Conservation (phyloP, 2,888 invertebrate genomes). For the Lasioglossum calceatum region DNA sequence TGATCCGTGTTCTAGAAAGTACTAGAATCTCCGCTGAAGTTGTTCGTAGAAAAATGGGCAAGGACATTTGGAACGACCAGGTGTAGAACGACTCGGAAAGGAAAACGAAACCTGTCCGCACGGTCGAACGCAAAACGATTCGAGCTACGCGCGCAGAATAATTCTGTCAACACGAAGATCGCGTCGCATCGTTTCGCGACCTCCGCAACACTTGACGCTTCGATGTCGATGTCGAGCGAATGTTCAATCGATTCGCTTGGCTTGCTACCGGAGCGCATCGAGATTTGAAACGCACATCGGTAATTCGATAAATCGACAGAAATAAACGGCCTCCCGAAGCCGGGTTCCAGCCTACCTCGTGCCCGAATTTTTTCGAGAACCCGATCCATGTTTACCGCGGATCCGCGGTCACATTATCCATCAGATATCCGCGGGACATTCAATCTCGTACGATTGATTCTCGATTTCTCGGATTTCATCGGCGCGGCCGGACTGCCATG, state of each 20-base stretch:
- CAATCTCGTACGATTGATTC: constrained; percentile 58
- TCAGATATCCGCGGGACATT: constrained; percentile 60
- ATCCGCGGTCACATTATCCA: constrained; percentile 43
- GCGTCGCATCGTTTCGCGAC: not conserved
- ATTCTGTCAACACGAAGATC: not conserved
- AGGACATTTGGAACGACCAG: not conserved
- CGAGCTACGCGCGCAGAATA: not conserved
- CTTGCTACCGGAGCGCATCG: not conserved
- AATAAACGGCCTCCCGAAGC: constrained; percentile 35
- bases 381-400: constrained; percentile 57
- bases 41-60: not conserved
- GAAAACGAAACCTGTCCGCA: not conserved
- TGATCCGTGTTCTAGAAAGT: too few species aligned
- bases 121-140: not conserved
- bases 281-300: constrained; percentile 25
- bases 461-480: constrained; percentile 65
- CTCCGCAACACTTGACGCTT: not conserved
- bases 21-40: too few species aligned
- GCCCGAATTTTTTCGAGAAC: constrained; percentile 52
- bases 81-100: not conserved
- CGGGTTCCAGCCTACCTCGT: constrained; percentile 18
- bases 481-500: not conserved
- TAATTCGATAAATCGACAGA: constrained; percentile 41
- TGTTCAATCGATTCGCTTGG: not conserved
- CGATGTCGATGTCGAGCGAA: not conserved